Evolutionary conservation across 2,797 vertebrate genomes (phyloP), one percentile per base, ranked within the genome.

Genomic region (Macrochelys suwanniensis): DNA sequence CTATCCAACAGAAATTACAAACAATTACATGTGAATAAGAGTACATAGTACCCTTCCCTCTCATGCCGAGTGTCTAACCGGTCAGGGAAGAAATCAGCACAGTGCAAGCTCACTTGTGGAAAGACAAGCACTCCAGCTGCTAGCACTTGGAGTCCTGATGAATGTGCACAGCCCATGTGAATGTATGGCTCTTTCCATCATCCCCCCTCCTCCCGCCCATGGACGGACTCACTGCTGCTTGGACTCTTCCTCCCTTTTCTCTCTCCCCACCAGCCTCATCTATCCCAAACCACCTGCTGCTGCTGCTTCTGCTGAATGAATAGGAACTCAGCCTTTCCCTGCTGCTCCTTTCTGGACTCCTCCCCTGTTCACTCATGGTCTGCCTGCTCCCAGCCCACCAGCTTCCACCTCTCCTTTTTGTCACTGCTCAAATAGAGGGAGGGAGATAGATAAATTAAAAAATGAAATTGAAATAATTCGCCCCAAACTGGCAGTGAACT

Each of bases 371-470:
- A 7, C 51, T 85, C 15, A 71, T 54, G 25, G 15, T 82, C 61
- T 88, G 21, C 57, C 53, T 56, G 26, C 49, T 86, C 78, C 80
- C 51, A 49, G 6, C 33, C 8, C 88, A 5, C 77, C 11, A 42
- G 37, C 37, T 42, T 3, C 68, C 53, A 26, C 78, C 17, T 50
- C 49, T 21, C 4, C 33, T 81, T 88, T 59, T 71, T 71, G n/a
- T 37, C 19, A 5, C 21, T 71, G n/a, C 21, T 71, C 45, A 45
- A 81, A 3, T 88, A 88, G 37, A 0, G 19, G 2, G 11, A 80
- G 83, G 59, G 80, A 89, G 82, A 85, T 37, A 49, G 88, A 45
- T 37, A 71, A 88, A 82, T n/a, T 87, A 53, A 61, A 85, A 82
- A 89, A 61, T 71, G 92, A 76, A 33, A 86, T 37, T 10, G 78